Base-by-base conservation (phyloP, 2,797 vertebrate genomes). In the Eulemur albifrons region DNA sequence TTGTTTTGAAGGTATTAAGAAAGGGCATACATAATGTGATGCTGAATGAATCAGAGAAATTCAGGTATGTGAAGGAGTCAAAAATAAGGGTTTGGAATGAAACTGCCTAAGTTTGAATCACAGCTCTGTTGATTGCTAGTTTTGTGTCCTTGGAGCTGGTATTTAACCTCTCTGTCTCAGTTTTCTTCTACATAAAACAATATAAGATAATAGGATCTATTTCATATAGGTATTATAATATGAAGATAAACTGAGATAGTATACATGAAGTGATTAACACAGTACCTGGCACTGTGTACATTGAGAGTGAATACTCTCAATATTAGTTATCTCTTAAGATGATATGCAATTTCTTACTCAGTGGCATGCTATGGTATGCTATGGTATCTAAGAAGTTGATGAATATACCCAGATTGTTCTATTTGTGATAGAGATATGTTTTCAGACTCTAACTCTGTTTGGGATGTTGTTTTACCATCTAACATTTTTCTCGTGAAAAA, bases 401-500 rank as follows among this genome's bases (percentile, higher is more conserved):
- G 4, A 27, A 91, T 69, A 80, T 84, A 61, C 21, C 35, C 70
- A 79, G 27, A 76, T 77, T 89, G 12, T 77, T 92, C 59, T 77
- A 4, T 95, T 97, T 94, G 23, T 82, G 32, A 76, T 61, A 61
- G 52, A 82, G 17, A 38, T 54, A 21, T 54, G 1, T 67, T 96
- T 94, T 94, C 35, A 73, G 20, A 43, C 4, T 70, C 57, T 87
- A 40, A 67, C n/a, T 73, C 54, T 93, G 4, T 35, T 90, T 76
- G 1, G 2, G n/a, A 6, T 52, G 2, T 82, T 83, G 4, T 40
- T 69, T 93, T 88, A 75, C 18, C 32, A 65, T 1, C 1, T 90
- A 81, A 90, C 18, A 76, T 59, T 90, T 93, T 93, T 96, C 32
- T 86, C 14, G 73, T 86, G 30, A 73, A 50, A 69, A 63, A n/a